A percentile compares a stretch with the other conserved stretches of the same genome.
Evolutionary conservation across 2,888 invertebrate genomes (phyloP).

Genomic region (Anarsia innoxiella): DNA sequence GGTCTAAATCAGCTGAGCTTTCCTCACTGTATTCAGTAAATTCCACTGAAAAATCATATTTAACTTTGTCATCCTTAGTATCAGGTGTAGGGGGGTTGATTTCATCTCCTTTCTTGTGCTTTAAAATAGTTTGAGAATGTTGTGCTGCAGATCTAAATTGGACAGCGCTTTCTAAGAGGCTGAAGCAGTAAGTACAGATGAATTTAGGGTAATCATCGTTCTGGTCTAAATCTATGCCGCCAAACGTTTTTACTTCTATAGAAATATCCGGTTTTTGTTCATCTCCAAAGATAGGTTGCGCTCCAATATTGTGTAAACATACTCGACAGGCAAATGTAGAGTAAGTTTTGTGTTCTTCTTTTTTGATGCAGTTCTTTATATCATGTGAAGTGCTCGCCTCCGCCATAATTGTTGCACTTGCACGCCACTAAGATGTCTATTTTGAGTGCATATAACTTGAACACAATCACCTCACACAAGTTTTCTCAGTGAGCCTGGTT

Average conservation of each 20-base stretch:
- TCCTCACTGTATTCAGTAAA: neutral
- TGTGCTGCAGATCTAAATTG: constrained; percentile 17
- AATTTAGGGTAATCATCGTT: neutral
- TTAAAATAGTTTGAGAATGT: constrained; percentile 16
- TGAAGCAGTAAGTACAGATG: neutral
- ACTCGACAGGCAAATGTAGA: neutral
- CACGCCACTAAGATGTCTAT: no score
- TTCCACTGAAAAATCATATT: no score
- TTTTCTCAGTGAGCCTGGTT: no score
- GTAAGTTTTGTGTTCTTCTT: constrained; percentile 3
- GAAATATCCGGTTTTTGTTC: neutral
- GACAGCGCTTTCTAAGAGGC: neutral
- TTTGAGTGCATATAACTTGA: no score
- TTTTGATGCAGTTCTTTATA: no score
- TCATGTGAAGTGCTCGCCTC: no score
- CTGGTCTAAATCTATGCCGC: neutral
- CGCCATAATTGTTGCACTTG: no score
- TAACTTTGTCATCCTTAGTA: neutral
- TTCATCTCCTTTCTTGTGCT: neutral
- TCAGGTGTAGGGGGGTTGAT: neutral
- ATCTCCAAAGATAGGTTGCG: neutral
- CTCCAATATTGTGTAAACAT: neutral
- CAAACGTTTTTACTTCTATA: neutral
- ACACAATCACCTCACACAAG: no score
- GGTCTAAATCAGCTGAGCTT: neutral